These are phyloP conservation scores for Rhinogobio ventralis DNA, from an alignment of 2,797 vertebrate species.

Conservation along the genomic window DNA sequence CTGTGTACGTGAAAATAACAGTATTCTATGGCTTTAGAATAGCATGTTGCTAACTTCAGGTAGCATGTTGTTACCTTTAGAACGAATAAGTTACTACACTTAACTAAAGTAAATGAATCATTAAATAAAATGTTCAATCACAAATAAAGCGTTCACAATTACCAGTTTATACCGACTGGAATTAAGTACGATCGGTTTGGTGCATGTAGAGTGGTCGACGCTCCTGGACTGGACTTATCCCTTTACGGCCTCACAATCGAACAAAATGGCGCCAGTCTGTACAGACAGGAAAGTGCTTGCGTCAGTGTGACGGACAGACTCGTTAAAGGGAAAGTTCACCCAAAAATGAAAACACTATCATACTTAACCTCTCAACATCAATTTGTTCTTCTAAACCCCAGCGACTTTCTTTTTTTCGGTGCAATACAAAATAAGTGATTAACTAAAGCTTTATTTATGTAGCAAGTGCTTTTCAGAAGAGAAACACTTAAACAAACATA, in stretches of 20 bases:
- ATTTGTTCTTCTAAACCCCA: neutral
- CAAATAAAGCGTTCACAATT: conserved; percentile 39
- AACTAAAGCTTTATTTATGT: too few relatives aligned
- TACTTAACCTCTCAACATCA: neutral
- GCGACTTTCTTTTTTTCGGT: neutral
- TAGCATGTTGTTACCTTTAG: conserved; percentile 17
- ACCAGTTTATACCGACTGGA: conserved; percentile 45
- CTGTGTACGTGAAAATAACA: neutral
- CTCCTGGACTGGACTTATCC: neutral
- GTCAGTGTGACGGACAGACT: neutral
- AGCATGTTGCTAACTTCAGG: conserved; percentile 26
- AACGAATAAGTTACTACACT: neutral
- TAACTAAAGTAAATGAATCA: neutral
- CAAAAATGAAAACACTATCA: neutral
- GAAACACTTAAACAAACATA: too few relatives aligned
- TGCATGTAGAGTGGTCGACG: conserved; percentile 22
- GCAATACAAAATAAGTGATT: neutral
- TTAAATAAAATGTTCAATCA: neutral
- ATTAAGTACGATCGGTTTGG: conserved; percentile 21
- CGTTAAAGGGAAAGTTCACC: conserved; percentile 9
- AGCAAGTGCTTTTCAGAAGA: too few relatives aligned
- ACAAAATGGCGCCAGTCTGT: conserved; percentile 30
- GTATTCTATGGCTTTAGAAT: neutral
- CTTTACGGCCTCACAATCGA: neutral
- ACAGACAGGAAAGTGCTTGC: neutral